These are phyloP conservation scores for Musca vetustissima DNA, from an alignment of 1,140 invertebrate genomes.

Conservation along the genomic window DNA sequence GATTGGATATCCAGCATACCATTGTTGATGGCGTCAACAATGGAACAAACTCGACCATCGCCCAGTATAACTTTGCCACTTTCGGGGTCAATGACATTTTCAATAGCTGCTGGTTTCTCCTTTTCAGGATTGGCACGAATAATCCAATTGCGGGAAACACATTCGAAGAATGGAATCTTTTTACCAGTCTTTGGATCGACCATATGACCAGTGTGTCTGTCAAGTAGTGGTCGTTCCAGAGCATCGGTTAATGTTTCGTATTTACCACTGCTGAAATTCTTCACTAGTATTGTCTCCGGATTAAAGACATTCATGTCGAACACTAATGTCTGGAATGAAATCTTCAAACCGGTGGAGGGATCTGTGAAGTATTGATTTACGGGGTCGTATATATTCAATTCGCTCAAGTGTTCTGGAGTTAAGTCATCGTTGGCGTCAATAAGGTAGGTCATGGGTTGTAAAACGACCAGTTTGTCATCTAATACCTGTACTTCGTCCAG, in stretches of 20 bases:
- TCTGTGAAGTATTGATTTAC: conserved; percentile 75
- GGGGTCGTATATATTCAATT: conserved; percentile 74
- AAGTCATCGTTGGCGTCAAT: conserved; percentile 53
- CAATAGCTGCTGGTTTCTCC: conserved; percentile 49
- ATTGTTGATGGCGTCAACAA: conserved; percentile 71
- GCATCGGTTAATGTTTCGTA: conserved; percentile 75
- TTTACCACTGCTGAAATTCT: conserved; percentile 69
- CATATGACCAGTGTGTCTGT: conserved; percentile 76
- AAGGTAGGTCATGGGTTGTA: conserved; percentile 44
- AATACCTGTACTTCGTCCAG: conserved; percentile 68
- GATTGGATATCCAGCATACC: conserved; percentile 76
- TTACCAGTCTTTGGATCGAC: conserved; percentile 80
- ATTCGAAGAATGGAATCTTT: conserved; percentile 81
- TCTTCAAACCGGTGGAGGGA: conserved; percentile 70
- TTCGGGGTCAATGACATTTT: conserved; percentile 42
- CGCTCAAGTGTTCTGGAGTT: conserved; percentile 67
- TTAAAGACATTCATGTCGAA: conserved; percentile 74
- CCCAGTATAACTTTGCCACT: conserved; percentile 47
- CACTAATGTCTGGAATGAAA: conserved; percentile 78
- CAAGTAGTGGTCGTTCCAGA: conserved; percentile 71
- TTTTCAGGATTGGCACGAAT: conserved; percentile 62
- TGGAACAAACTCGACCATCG: conserved; percentile 61
- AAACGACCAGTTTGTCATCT: conserved; percentile 57
- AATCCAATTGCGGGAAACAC: conserved; percentile 73
- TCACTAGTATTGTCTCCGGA: conserved; percentile 74